Evolutionary conservation across 2,113 vertebrate genomes (phyloP).

Genomic region (Gallinago jamesoni): DNA sequence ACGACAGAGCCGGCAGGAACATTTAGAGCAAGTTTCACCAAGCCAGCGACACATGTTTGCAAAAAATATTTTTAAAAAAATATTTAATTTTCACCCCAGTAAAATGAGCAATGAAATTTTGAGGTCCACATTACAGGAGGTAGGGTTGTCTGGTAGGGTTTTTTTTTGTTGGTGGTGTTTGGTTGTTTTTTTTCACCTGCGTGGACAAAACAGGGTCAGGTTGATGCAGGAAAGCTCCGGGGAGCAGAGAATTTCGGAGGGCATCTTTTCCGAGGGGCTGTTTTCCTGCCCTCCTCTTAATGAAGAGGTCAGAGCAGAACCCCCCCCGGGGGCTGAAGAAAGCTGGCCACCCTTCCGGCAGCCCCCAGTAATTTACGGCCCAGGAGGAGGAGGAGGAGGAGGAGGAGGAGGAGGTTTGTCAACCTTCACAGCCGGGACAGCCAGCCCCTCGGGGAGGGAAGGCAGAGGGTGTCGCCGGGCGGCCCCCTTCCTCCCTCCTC

Average conservation of each 20-base stretch:
- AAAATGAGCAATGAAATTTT: background rate
- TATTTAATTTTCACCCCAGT: background rate
- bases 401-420: constrained; percentile 2
- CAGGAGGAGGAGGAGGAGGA: background rate
- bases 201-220: rapidly evolving
- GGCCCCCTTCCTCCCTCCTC: constrained; percentile 21
- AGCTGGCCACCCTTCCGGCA: background rate
- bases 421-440: constrained; percentile 23
- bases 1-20: background rate
- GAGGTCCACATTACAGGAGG: background rate
- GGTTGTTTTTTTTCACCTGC: rapidly evolving
- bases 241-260: background rate
- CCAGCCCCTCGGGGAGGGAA: background rate
- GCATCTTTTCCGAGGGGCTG: rapidly evolving
- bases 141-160: rapidly evolving
- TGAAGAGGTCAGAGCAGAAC: background rate
- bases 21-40: background rate
- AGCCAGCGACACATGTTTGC: background rate
- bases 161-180: too few relatives aligned
- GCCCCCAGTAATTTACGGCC: background rate
- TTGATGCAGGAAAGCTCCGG: background rate
- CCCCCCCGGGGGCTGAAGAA: background rate
- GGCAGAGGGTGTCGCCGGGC: background rate
- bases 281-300: background rate
- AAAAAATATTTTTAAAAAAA: background rate